phyloP scores from a whole-genome alignment of 2,797 vertebrate species.

The Poliocrania exsul region DNA sequence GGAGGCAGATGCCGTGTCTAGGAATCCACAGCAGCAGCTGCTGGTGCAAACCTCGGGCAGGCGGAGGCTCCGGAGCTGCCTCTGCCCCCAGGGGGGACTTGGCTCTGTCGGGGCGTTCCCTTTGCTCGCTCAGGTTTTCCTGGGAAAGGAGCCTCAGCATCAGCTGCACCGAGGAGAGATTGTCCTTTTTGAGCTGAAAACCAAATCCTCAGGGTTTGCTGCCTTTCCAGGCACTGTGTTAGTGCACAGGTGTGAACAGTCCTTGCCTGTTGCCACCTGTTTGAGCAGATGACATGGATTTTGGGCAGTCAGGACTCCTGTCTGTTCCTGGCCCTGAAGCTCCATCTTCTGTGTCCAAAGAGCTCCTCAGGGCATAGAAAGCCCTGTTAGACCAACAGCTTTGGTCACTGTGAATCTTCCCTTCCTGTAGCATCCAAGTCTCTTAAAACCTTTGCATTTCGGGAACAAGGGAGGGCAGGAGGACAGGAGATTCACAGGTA shows the following conservation, averaged over 20 bases:
- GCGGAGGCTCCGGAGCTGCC: not conserved
- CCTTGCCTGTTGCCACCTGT: rapidly evolving
- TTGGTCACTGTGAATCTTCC: not conserved
- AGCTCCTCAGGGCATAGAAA: not conserved
- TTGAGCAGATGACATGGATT: not conserved
- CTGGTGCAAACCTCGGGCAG: not conserved
- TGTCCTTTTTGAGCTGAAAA: not conserved
- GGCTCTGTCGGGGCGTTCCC: not conserved
- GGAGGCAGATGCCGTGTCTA: not conserved
- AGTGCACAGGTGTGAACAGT: not conserved
- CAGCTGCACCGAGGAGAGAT: rapidly evolving
- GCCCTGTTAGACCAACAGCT: not conserved
- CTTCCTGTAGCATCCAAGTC: rapidly evolving
- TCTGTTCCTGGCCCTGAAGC: not conserved
- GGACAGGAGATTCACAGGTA: not conserved
- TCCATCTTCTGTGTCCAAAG: not conserved
- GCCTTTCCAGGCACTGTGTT: rapidly evolving
- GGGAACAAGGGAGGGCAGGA: not conserved
- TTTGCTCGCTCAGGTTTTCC: not conserved
- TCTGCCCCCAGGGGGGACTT: not conserved
- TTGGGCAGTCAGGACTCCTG: not conserved
- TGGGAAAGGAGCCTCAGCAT: not conserved
- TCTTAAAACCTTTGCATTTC: rapidly evolving
- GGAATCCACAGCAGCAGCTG: not conserved
- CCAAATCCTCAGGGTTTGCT: not conserved